A percentile compares a stretch with the other conserved stretches of the same genome.
Conservation (phyloP, 2,888 invertebrate genomes). For the Habrosyne pyritoides region DNA sequence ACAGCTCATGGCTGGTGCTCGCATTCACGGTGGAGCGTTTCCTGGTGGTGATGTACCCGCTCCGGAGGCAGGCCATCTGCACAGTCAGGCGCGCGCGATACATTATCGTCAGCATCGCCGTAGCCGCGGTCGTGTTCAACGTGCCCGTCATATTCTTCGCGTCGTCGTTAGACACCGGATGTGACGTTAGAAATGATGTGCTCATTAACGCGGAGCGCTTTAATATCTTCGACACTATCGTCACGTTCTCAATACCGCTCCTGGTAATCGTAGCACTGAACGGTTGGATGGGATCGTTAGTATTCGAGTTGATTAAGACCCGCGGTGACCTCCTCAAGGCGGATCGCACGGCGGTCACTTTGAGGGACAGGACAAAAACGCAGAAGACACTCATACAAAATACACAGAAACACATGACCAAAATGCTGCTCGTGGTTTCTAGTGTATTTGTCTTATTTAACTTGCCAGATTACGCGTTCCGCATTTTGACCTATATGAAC, state of each 20-base stretch:
- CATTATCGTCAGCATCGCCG: conserved; percentile 80
- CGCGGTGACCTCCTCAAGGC: background rate
- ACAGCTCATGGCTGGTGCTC: conserved; percentile 93
- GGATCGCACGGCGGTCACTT: conserved; percentile 33
- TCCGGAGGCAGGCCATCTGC: conserved; percentile 88
- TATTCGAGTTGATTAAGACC: background rate
- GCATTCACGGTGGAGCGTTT: conserved; percentile 94
- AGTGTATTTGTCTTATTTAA: conserved; percentile 91
- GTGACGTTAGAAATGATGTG: conserved; percentile 77
- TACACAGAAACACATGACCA: conserved; percentile 87
- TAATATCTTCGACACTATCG: conserved; percentile 89
- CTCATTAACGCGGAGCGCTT: conserved; percentile 84
- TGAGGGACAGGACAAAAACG: no score
- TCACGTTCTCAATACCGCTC: conserved; percentile 90
- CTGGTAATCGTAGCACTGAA: conserved; percentile 88
- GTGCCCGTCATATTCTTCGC: conserved; percentile 82
- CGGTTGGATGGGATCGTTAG: conserved; percentile 87
- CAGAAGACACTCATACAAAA: conserved; percentile 63
- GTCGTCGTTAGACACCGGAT: conserved; percentile 66
- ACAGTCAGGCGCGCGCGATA: conserved; percentile 88
- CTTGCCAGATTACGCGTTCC: conserved; percentile 89
- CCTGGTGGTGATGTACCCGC: conserved; percentile 91
- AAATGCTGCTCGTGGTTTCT: conserved; percentile 92
- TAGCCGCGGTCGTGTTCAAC: conserved; percentile 81
- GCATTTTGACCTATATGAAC: conserved; percentile 85